Percentiles rank a stretch among this genome's conserved stretches.
Conservation (phyloP, 2,113 vertebrate genomes). For the Forbesichthys agassizii region DNA sequence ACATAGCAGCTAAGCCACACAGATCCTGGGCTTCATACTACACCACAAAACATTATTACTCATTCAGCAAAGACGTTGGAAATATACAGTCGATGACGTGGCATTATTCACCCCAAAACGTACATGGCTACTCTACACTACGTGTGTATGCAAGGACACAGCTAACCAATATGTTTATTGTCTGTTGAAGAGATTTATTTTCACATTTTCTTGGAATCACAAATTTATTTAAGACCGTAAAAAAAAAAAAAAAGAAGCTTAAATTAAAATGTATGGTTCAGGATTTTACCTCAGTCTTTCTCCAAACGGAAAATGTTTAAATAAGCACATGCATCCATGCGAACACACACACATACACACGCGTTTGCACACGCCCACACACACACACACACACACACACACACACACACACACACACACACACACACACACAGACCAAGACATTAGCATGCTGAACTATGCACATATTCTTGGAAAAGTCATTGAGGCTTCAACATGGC, state of each 20-base stretch:
- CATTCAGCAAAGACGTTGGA: slow-evolving; percentile 55
- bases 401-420: not conserved
- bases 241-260: slow-evolving; percentile 1
- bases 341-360: not conserved
- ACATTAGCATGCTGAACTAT: slow-evolving; percentile 56
- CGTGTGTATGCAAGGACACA: slow-evolving; percentile 6
- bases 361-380: no score
- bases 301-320: slow-evolving; percentile 34
- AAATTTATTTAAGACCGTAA: not conserved
- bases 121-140: not conserved
- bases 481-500: slow-evolving; percentile 33
- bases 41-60: slow-evolving; percentile 24
- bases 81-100: slow-evolving; percentile 49
- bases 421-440: slow-evolving; percentile 4
- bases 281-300: slow-evolving; percentile 21
- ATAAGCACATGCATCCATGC: slow-evolving; percentile 11
- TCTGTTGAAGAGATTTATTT: slow-evolving; percentile 14
- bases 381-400: no score
- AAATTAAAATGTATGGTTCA: slow-evolving; percentile 11
- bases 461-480: slow-evolving; percentile 70
- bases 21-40: slow-evolving; percentile 13
- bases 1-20: not conserved
- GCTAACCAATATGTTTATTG: slow-evolving; percentile 26
- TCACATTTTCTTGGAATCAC: slow-evolving; percentile 7
- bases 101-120: slow-evolving; percentile 32